These are phyloP conservation scores for Paramuricea clavata DNA, from an alignment of 92 coral and sea anemone species.

Conservation along the genomic window DNA sequence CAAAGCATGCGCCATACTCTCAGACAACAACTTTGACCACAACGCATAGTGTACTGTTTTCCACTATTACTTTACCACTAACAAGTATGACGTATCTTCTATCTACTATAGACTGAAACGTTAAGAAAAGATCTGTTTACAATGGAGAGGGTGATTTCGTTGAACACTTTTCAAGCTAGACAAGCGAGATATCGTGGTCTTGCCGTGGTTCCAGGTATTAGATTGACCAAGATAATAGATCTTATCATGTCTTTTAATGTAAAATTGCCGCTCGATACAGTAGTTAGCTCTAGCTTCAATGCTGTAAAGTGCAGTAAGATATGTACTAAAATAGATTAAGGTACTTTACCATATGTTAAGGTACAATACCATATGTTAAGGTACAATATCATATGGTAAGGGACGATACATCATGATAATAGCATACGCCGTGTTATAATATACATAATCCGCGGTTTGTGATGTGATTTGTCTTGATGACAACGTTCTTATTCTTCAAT, in stretches of 20 bases:
- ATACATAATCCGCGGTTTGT: too few relatives aligned
- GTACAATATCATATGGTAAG: not conserved
- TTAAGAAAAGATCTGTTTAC: slow-evolving; percentile 87
- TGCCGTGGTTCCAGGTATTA: slow-evolving; percentile 80
- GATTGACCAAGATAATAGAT: not conserved
- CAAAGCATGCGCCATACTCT: too few relatives aligned
- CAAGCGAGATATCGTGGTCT: slow-evolving; percentile 97
- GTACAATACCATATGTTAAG: not conserved
- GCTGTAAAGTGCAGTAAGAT: too few relatives aligned
- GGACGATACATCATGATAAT: not conserved
- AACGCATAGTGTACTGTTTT: too few relatives aligned
- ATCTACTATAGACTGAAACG: slow-evolving; percentile 85
- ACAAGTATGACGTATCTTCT: not conserved
- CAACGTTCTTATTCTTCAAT: too few relatives aligned
- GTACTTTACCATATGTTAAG: not conserved
- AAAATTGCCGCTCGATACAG: too few relatives aligned
- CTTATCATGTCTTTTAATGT: too few relatives aligned
- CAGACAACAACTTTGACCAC: too few relatives aligned
- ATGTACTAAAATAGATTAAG: too few relatives aligned
- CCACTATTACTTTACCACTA: not conserved
- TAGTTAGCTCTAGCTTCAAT: too few relatives aligned
- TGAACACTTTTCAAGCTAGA: slow-evolving; percentile 87
- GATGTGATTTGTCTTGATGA: too few relatives aligned
- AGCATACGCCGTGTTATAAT: too few relatives aligned
- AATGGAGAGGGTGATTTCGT: slow-evolving; percentile 92